Conservation (phyloP, 35 echinoderm and acorn worm species). For the Strongylocentrotus purpuratus region DNA sequence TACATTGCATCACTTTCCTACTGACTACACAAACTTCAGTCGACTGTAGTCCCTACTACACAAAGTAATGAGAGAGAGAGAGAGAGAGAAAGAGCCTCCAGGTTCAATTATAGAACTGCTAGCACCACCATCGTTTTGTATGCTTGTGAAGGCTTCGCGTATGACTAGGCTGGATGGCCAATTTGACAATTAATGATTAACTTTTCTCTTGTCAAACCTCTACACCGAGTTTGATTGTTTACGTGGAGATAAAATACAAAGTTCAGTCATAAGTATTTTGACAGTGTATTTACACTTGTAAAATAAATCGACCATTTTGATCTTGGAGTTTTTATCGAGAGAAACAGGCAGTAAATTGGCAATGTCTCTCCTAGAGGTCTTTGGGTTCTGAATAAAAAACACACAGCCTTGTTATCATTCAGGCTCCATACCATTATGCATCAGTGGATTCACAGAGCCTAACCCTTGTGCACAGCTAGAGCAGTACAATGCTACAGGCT, state of each 20-base stretch:
- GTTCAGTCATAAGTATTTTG: neutral
- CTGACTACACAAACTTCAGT: neutral
- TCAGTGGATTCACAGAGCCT: constrained; percentile 54
- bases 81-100: constrained; percentile 30
- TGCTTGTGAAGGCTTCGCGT: neutral
- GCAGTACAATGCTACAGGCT: constrained; percentile 43
- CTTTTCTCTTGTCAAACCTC: neutral
- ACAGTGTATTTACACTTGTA: neutral
- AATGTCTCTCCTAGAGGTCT: constrained; percentile 41
- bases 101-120: constrained; percentile 54
- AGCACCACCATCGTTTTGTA: constrained; percentile 47
- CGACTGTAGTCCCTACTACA: constrained; percentile 18
- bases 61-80: constrained; percentile 18
- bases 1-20: neutral
- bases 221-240: neutral
- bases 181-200: constrained; percentile 55
- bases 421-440: constrained; percentile 54
- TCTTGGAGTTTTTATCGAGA: neutral
- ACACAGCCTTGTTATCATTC: constrained; percentile 57
- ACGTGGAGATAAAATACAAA: constrained; percentile 21
- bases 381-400: constrained; percentile 53
- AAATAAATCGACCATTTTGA: neutral
- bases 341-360: constrained; percentile 14
- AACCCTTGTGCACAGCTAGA: constrained; percentile 42
- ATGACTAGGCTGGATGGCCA: constrained; percentile 39